Evolutionary conservation across 1,140 invertebrate genomes (phyloP).

Genomic region (Nasonia giraulti): DNA sequence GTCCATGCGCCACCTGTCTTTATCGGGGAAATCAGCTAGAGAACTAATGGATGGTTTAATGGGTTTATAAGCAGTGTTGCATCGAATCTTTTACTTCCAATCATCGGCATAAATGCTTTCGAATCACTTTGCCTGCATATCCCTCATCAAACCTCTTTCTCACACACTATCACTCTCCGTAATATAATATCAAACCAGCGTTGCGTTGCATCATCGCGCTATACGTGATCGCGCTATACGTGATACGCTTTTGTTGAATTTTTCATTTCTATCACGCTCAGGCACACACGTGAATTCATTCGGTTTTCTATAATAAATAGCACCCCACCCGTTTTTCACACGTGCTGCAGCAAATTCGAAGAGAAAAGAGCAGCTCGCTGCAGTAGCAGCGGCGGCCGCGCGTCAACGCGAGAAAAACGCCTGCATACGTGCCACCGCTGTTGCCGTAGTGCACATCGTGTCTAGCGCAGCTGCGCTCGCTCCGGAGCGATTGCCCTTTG

Average conservation of each 20-base stretch:
- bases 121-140: no score
- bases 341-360: no score
- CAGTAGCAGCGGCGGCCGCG: neutral
- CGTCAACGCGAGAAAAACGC: neutral
- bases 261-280: constrained; percentile 8
- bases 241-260: neutral
- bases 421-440: neutral
- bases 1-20: no score
- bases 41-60: no score
- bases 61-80: no score
- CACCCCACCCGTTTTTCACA: neutral
- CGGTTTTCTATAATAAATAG: constrained; percentile 4
- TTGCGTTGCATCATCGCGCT: no score
- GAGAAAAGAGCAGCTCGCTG: no score
- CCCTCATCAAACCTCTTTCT: no score
- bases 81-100: no score
- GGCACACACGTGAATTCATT: neutral
- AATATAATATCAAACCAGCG: neutral
- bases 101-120: no score
- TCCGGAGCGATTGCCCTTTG: neutral
- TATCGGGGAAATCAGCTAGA: no score
- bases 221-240: neutral
- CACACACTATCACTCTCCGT: no score
- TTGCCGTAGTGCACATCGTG: neutral
- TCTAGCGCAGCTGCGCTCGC: constrained; percentile 5